A percentile compares a stretch with the other conserved stretches of the same genome.
phyloP scores from a whole-genome alignment of 1,140 invertebrate species.

The Hycleus phaleratus region DNA sequence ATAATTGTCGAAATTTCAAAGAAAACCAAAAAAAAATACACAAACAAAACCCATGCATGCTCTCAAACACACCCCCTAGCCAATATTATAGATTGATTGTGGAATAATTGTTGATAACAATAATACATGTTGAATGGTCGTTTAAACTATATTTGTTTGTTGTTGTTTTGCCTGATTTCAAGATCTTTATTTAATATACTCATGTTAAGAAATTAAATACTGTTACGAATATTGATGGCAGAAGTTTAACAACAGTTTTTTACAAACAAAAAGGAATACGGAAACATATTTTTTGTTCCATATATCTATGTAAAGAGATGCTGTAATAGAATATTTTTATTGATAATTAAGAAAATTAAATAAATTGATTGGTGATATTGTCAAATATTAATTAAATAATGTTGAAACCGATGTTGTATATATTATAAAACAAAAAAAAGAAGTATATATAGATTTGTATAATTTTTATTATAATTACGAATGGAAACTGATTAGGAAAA shows the following conservation, averaged over 20 bases:
- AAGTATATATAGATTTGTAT: constrained; percentile 6
- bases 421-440: constrained; percentile 9
- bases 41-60: constrained; percentile 15
- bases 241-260: no score
- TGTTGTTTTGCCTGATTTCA: constrained; percentile 3
- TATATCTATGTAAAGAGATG: no score
- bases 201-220: no score
- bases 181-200: no score
- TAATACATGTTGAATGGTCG: constrained; percentile 23
- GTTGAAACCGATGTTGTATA: constrained; percentile 19
- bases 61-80: background rate
- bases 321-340: no score
- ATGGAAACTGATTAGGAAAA: no score
- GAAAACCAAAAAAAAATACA: no score
- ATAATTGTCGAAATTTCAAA: constrained; percentile 26
- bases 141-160: constrained; percentile 22
- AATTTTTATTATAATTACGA: constrained; percentile 29
- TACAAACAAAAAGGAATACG: no score
- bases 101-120: constrained; percentile 19
- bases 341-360: background rate
- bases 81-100: constrained; percentile 21
- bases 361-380: constrained; percentile 31
- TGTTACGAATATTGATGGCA: no score
- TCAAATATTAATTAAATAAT: constrained; percentile 21
- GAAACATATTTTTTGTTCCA: no score